Conservation (phyloP, 2,113 vertebrate species). For the Menura novaehollandiae region DNA sequence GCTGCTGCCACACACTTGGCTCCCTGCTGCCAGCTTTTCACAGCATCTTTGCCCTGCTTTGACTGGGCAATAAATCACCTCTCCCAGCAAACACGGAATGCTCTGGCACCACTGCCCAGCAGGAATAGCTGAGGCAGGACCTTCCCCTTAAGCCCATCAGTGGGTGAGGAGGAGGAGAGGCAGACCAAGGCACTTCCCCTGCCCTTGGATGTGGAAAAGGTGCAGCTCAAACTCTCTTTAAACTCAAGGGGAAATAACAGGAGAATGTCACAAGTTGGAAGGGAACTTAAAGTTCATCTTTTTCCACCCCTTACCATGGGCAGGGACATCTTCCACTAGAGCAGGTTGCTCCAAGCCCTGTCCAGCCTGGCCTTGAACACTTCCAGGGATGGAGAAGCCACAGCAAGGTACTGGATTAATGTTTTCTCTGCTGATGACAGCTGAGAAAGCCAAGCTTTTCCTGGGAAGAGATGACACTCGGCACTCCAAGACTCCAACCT, state of each 20-base stretch:
- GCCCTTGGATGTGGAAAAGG: neutral
- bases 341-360: neutral
- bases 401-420: neutral
- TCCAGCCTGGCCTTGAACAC: neutral
- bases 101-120: neutral
- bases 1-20: neutral
- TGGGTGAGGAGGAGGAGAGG: neutral
- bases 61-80: neutral
- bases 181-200: neutral
- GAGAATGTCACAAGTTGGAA: neutral
- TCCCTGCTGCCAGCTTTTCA: neutral
- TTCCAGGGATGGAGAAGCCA: neutral
- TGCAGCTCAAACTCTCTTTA: neutral
- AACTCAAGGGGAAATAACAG: neutral
- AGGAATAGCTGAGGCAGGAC: neutral
- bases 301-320: neutral
- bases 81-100: neutral
- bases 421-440: neutral
- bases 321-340: neutral
- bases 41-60: neutral
- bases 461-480: rapidly evolving
- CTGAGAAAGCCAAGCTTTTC: neutral
- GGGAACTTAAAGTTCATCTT: neutral
- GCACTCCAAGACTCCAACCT: neutral
- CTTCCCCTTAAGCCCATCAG: neutral